These are phyloP conservation scores for Diprion similis DNA, from an alignment of 1,140 invertebrate species.

Conservation along the genomic window DNA sequence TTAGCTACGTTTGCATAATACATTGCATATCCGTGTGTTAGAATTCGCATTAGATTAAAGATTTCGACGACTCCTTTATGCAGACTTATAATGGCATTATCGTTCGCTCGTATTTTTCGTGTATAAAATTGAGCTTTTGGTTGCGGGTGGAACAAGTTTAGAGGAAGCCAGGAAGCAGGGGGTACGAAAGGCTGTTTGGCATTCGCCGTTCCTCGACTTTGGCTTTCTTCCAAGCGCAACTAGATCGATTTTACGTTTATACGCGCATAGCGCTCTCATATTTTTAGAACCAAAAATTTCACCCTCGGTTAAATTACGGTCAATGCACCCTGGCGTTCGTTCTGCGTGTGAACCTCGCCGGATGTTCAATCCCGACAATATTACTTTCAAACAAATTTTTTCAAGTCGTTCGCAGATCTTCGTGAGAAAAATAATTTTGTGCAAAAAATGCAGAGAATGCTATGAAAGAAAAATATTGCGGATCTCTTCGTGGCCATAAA, in stretches of 20 bases:
- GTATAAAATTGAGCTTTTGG: neutral
- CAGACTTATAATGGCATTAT: too few relatives aligned
- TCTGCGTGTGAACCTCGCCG: neutral
- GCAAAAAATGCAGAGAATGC: too few relatives aligned
- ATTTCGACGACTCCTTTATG: neutral
- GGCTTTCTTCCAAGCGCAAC: conserved; percentile 46
- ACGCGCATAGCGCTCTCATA: conserved; percentile 22
- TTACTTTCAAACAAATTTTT: too few relatives aligned
- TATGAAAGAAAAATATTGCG: too few relatives aligned
- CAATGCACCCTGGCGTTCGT: neutral
- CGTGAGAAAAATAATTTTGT: too few relatives aligned
- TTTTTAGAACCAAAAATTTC: neutral
- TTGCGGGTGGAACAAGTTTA: conserved; percentile 17
- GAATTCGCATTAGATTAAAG: neutral
- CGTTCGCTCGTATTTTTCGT: neutral
- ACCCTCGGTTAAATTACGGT: neutral
- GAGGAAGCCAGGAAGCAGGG: conserved; percentile 18
- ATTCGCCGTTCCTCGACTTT: conserved; percentile 30
- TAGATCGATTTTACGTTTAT: conserved; percentile 47
- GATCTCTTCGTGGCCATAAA: too few relatives aligned
- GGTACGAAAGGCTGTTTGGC: conserved; percentile 20
- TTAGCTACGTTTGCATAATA: too few relatives aligned
- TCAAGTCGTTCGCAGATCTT: too few relatives aligned
- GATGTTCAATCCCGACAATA: too few relatives aligned
- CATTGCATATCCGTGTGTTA: too few relatives aligned